Base-by-base conservation (phyloP, 2,113 vertebrate species). In the Gorsachius goisagi region DNA sequence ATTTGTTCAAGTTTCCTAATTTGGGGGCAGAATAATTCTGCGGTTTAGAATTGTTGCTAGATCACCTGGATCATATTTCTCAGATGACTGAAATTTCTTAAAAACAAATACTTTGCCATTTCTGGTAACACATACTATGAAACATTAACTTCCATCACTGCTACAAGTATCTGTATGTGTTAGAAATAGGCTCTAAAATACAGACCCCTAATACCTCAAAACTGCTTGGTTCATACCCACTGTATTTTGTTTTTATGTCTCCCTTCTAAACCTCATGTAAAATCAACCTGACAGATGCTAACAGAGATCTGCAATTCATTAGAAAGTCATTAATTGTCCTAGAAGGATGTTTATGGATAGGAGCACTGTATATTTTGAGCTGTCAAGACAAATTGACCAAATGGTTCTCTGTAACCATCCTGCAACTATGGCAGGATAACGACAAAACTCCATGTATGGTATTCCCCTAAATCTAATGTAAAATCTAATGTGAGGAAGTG, bases 331-430 rank as follows among this genome's bases (percentile, higher is more conserved):
- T 96, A 92, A 94, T 95, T 80, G 71, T 95, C 81, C 85, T 83
- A 55, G 90, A 79, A 68, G 66, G 58, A 91, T 84, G 50, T 88
- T 94, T 93, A 90, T 94, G 63, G 85, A 58, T 62, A 75, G 72
- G 33, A 95, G 44, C 41, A 64, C 41, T 60, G 58, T 84, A 21
- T 90, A 85, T 94, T 94, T 94, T 83, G 72, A 79, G 63, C 60
- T 97, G 94, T 97, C 96, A 97, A 80, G 92, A 87, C 45, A 93
- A 92, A 93, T 91, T 96, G 90, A 88, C 88, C 52, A 66, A 72
- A 86, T 47, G 45, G 63, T 86, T 89, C 45, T 63, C 32, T 79
- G 55, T 66, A 81, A 77, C 26, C 39, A 76, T 47, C 53, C 58
- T 52, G 44, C 37, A 81, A 78, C 47, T n/a, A 4, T 15, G 16